Evolutionary conservation across 2,113 vertebrate genomes (phyloP).

Genomic region (Polyodon spathula): DNA sequence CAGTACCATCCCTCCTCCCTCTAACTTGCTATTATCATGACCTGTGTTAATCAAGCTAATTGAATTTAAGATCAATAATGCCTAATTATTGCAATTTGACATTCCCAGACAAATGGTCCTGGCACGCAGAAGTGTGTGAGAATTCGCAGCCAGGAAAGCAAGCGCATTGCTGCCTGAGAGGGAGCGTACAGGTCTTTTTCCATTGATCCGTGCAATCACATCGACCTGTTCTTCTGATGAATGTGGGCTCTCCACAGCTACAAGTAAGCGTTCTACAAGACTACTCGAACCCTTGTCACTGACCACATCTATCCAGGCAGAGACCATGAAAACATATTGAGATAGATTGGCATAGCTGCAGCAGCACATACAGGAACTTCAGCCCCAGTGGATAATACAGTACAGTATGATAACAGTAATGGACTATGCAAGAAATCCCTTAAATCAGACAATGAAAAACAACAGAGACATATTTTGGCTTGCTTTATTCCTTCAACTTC

Average conservation of each 20-base stretch:
- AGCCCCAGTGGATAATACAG: background rate
- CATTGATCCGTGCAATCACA: constrained; percentile 66
- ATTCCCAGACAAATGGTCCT: constrained; percentile 83
- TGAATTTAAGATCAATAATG: constrained; percentile 97
- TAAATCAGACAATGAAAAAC: too few species aligned
- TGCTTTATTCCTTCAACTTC: too few species aligned
- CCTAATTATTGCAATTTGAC: constrained; percentile 99
- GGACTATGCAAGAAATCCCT: too few species aligned
- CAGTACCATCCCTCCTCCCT: constrained; percentile 23
- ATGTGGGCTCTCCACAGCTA: constrained; percentile 64
- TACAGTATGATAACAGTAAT: background rate
- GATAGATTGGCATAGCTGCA: constrained; percentile 4
- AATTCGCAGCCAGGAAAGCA: constrained; percentile 50
- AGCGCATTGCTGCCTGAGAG: constrained; percentile 55
- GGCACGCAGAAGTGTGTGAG: constrained; percentile 56
- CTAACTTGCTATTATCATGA: constrained; percentile 51
- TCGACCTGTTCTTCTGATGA: constrained; percentile 68
- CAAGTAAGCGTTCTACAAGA: constrained; percentile 73
- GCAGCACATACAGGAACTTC: background rate
- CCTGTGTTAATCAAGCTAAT: constrained; percentile 97
- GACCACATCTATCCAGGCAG: constrained; percentile 59
- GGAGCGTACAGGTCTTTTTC: constrained; percentile 55
- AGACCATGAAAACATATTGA: constrained; percentile 30
- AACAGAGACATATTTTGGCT: too few species aligned
- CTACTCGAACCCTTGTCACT: constrained; percentile 67